Evolutionary conservation across 2,888 invertebrate genomes (phyloP), one percentile per base, ranked within the genome.

Genomic region (Ametastegia equiseti): DNA sequence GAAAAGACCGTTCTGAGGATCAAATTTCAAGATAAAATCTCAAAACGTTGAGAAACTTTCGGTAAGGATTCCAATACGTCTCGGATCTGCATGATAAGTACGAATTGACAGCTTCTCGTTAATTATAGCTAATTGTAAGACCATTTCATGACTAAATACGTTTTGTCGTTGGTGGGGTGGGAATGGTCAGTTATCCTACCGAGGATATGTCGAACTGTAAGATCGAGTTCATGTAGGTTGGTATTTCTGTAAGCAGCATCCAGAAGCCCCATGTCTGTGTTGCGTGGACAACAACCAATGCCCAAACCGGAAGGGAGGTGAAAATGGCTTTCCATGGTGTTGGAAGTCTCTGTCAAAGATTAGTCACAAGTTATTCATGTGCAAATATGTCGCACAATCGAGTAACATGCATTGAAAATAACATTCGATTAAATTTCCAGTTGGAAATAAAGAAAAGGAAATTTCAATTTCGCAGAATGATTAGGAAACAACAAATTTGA

Each of bases 221-320:
- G 2, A 97, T 95, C 67, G 94, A 93, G 85, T 94, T 94, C 94
- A 97, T 95, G 88, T 97, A 97, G 0, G 95, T 94, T 0, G 97
- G 97, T 87, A 96, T 95, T 90, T 97, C 95, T 0, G 97, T 97
- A 0, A 97, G 93, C 36, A 97, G 92, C 36, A 96, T 97, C 95
- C 96, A 97, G 92, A 96, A 97, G 36, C 97, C 97, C 94, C 97
- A 96, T 86, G 94, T 95, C 86, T 97, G 96, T 0, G 95, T 94
- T 83, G 95, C 94, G 88, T 97, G 97, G 0, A 95, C 94, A 1
- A 95, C 88, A 1, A 96, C 89, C 5, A 97, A 92, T 0, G 96
- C 95, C 94, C 95, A 95, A 92, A 97, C 97, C n/a, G 97, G 97
- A 89, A 95, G 91, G 1, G 97, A 97, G 80, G 93, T 94, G 4